Percentiles rank a stretch among this genome's conserved stretches.
Conservation (phyloP, 2,797 vertebrate species). For the Bradypodion pumilum region DNA sequence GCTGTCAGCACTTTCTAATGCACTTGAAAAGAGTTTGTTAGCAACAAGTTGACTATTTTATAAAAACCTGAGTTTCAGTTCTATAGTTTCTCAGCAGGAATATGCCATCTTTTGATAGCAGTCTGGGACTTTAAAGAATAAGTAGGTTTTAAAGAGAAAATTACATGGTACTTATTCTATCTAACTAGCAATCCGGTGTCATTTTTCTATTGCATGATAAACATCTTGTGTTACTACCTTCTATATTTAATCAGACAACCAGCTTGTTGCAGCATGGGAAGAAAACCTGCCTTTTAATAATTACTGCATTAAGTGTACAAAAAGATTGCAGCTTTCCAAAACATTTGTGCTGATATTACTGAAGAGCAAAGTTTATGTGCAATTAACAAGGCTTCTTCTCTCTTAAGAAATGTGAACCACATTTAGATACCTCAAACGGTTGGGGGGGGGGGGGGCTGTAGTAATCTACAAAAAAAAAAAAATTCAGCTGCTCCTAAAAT, state of each 20-base stretch:
- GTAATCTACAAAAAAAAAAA: no score
- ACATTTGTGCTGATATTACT: conserved; percentile 12
- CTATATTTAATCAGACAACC: conserved; percentile 70
- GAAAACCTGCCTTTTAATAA: conserved; percentile 61
- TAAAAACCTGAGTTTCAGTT: conserved; percentile 72
- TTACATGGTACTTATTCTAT: conserved; percentile 82
- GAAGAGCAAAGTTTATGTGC: background rate
- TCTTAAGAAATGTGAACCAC: background rate
- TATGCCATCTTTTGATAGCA: conserved; percentile 76
- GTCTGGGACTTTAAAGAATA: conserved; percentile 78
- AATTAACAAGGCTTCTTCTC: background rate
- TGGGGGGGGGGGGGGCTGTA: background rate
- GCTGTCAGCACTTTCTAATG: conserved; percentile 54
- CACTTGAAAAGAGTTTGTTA: conserved; percentile 66
- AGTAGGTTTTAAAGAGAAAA: conserved; percentile 84
- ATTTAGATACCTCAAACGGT: background rate
- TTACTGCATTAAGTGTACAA: conserved; percentile 36
- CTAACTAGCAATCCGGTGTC: conserved; percentile 75
- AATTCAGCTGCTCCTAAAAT: background rate
- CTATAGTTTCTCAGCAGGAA: conserved; percentile 75
- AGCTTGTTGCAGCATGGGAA: conserved; percentile 51
- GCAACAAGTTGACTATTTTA: conserved; percentile 69
- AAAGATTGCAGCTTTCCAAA: conserved; percentile 32
- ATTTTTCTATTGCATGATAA: conserved; percentile 79
- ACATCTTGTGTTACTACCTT: conserved; percentile 73